These are phyloP conservation scores for Lates japonicus DNA, from an alignment of 2,797 vertebrate genomes.

Conservation along the genomic window DNA sequence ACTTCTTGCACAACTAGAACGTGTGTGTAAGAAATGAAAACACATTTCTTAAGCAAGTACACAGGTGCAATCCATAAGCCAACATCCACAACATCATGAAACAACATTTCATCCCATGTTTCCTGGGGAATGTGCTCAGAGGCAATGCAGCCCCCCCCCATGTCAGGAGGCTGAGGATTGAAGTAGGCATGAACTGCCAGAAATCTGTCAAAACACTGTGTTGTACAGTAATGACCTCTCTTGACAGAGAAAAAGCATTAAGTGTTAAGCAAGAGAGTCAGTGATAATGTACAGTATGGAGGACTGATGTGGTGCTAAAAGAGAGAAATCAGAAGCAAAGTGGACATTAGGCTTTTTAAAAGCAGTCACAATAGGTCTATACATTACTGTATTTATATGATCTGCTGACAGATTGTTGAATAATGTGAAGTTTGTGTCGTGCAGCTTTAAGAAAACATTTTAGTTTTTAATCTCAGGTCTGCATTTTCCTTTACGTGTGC, in stretches of 20 bases:
- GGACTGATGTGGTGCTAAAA: constrained; percentile 58
- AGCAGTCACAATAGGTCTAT: background rate
- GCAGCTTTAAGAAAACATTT: constrained; percentile 8
- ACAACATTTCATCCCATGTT: constrained; percentile 58
- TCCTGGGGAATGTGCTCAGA: constrained; percentile 62
- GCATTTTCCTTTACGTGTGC: constrained; percentile 22
- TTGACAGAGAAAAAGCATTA: constrained; percentile 58
- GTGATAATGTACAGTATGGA: constrained; percentile 31
- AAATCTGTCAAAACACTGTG: constrained; percentile 65
- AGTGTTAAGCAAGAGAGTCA: constrained; percentile 28
- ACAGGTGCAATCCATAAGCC: constrained; percentile 53
- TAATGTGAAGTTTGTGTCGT: background rate
- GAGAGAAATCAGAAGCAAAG: constrained; percentile 51
- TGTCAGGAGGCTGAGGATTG: constrained; percentile 45
- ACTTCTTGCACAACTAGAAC: background rate
- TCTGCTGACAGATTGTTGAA: constrained; percentile 1
- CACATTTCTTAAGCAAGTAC: constrained; percentile 35
- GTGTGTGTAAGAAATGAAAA: background rate
- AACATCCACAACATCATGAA: constrained; percentile 24
- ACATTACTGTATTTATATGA: background rate
- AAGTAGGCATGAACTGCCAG: constrained; percentile 51
- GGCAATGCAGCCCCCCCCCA: constrained; percentile 42
- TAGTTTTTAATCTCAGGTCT: constrained; percentile 19
- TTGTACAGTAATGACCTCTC: constrained; percentile 53
- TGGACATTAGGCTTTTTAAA: constrained; percentile 11